Base-by-base conservation (phyloP, 2,888 invertebrate species). In the Pelosia muscerda region DNA sequence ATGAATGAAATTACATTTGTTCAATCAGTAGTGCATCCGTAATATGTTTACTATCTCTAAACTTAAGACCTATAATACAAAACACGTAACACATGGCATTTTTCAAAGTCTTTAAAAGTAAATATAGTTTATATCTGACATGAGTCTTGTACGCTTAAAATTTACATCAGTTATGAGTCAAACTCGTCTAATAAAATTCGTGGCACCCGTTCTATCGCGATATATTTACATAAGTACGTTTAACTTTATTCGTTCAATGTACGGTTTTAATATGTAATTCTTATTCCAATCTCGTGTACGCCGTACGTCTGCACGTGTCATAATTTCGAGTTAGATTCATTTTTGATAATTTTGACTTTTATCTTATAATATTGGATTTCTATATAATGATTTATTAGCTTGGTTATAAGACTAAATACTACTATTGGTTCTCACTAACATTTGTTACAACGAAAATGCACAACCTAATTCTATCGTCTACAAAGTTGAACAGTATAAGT, bases 241-340 rank as follows among this genome's bases (percentile, higher is more conserved):
- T 72, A 77, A 78, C 74, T 77, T 76, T 68, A 78, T 78, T 74
- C 78, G 74, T 74, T 77, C 74, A 68, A 74, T 77, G 76, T 72
- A 76, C 54, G 74, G 65, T 74, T 77, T 68, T 77, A 78, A 78
- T 74, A 68, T 78, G 69, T 76, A 76, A 78, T 78, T 78, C 68
- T 77, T 78, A 77, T 78, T 77, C 77, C 71, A 58, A 76, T 67
- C 77, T 76, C 74, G 72, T 77, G 57, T 76, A 54, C 61, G 63
- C 53, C 68, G 63, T 77, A 69, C 59, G 78, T 74, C 76, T 67
- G 71, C 61, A 68, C 69, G 74, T 74, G 65, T 76, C 71, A 75
- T 71, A 75, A 66, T 77, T 71, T 70, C 67, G 66, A 68, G 63
- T 55, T 69, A 70, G 59, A 74, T 70, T 68, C 67, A 73, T 75